Conservation (phyloP, 1,140 invertebrate genomes). For the Hyles euphorbiae region DNA sequence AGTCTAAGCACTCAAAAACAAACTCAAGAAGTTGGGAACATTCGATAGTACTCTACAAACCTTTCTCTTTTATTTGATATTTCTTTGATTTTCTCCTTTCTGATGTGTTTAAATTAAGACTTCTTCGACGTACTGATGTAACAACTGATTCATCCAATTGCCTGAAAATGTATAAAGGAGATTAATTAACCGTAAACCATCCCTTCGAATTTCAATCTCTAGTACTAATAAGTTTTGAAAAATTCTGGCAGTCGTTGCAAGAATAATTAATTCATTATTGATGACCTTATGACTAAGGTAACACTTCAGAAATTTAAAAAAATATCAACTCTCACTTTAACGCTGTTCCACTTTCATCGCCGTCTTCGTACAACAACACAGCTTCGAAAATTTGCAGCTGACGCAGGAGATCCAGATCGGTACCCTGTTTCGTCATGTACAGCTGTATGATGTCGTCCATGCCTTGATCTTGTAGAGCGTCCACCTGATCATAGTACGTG, state of each 20-base stretch:
- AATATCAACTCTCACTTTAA: constrained; percentile 68
- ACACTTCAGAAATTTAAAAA: not conserved
- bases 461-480: constrained; percentile 96
- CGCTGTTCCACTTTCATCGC: constrained; percentile 82
- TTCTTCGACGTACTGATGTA: constrained; percentile 43
- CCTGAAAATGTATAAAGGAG: constrained; percentile 34
- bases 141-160: constrained; percentile 88
- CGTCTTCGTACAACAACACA: constrained; percentile 93
- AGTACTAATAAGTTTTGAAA: too few species aligned
- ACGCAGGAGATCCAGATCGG: constrained; percentile 93
- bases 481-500: constrained; percentile 98
- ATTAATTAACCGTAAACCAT: not conserved
- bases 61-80: constrained; percentile 55
- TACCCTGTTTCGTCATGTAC: constrained; percentile 95
- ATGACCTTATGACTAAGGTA: too few species aligned
- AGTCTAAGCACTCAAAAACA: not conserved
- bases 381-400: constrained; percentile 98
- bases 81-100: constrained; percentile 60
- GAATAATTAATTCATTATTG: too few species aligned
- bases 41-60: constrained; percentile 18
- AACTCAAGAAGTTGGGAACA: not conserved
- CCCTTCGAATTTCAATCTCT: too few species aligned
- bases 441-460: constrained; percentile 94
- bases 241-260: too few species aligned
- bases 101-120: constrained; percentile 38